These are phyloP conservation scores for Motacilla tschutschensis DNA, from an alignment of 2,113 vertebrate genomes.

Conservation along the genomic window DNA sequence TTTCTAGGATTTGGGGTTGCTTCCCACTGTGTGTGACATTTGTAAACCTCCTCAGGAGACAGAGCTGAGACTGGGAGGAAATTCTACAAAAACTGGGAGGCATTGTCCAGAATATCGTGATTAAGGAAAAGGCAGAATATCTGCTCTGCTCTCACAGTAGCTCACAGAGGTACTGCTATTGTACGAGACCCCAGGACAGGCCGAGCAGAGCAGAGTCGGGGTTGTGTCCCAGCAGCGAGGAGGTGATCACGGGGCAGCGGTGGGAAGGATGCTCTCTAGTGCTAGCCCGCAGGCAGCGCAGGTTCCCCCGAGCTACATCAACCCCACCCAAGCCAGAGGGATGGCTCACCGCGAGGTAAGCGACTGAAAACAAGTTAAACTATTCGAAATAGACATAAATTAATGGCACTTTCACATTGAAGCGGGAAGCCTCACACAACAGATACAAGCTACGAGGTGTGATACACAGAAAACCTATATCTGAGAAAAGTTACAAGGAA, in stretches of 20 bases:
- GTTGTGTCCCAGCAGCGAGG: neutral
- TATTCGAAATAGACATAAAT: neutral
- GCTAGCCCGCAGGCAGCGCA: neutral
- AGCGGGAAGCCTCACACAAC: neutral
- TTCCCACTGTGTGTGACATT: rapidly evolving
- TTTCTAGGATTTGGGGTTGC: neutral
- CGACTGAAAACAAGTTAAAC: neutral
- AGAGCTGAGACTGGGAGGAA: neutral
- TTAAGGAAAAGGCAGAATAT: neutral
- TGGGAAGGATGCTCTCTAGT: neutral
- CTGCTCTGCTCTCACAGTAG: neutral
- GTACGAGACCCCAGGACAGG: rapidly evolving
- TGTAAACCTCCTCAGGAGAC: neutral
- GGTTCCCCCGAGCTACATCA: rapidly evolving
- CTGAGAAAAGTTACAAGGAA: neutral
- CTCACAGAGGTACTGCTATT: neutral
- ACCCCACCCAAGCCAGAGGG: neutral
- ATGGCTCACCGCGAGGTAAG: rapidly evolving
- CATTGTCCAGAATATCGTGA: neutral
- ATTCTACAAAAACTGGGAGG: neutral
- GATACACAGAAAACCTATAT: neutral
- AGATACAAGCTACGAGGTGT: neutral
- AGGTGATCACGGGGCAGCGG: neutral
- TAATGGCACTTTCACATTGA: neutral
- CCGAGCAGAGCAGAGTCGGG: rapidly evolving